Evolutionary conservation across 1,140 invertebrate genomes (phyloP), one percentile per base, ranked within the genome.

Genomic region (Mya arenaria): DNA sequence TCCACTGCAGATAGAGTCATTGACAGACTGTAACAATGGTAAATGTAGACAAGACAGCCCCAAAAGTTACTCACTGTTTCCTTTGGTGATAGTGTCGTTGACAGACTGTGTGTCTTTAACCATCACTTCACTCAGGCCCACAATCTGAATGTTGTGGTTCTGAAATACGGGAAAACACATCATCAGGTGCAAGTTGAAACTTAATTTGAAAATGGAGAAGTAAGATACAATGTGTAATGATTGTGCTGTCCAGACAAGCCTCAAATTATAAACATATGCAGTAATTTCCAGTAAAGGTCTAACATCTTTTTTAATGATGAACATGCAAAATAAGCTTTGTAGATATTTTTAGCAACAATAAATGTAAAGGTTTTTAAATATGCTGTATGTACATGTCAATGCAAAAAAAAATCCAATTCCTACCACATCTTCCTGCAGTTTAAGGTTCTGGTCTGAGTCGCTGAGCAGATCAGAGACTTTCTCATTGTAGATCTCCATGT

Each of bases 401-500:
- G 48, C 48, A 52, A 52, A 52, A 1, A 4, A 23, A 52, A 23
- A 52, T 52, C 48, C 10, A 52, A 52, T 52, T n/a, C 17, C 17
- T 56, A 95, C 95, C 86, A 94, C 91, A 58, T 78, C 94, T 92
- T 88, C 95, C 92, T 87, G 93, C 91, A 82, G 87, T 85, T 88
- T 94, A 86, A 83, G 94, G 90, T 60, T 93, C 92, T 83, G 94
- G 87, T 86, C 94, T 90, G 86, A 90, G 91, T 44, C 88, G 30
- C 71, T 91, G 0, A 95, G 89, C 8, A 95, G 87, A 89, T 95
- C 95, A 19, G 93, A 89, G 19, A 95, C 93, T 32, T 94, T 93
- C 89, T 95, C 95, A 88, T 95, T 95, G 89, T 95, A 95, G 82
- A 95, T 95, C 89, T 95, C 95, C 75, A 95, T 85, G 80, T 92